These are phyloP conservation scores for Margarornis squamiger DNA, from an alignment of 2,797 vertebrate genomes.

Conservation along the genomic window DNA sequence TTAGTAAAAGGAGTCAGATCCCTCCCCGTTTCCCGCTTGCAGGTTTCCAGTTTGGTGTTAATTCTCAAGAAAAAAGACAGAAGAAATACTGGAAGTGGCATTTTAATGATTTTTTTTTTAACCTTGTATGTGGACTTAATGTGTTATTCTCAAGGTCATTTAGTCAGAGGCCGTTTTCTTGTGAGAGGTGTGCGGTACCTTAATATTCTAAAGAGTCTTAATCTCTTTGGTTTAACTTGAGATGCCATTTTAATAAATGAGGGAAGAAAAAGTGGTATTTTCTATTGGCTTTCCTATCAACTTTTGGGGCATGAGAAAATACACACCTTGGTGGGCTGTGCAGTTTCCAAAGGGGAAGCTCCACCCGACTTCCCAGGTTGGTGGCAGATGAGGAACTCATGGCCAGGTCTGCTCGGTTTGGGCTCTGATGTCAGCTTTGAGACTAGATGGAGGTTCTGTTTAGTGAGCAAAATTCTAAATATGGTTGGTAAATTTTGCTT, in stretches of 20 bases:
- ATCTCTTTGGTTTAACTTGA: background rate
- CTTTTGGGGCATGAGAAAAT: background rate
- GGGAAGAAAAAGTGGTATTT: background rate
- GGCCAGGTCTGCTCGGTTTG: background rate
- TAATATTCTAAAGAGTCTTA: background rate
- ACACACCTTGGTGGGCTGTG: background rate
- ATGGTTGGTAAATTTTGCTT: background rate
- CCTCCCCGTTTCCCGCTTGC: background rate
- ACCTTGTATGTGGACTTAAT: background rate
- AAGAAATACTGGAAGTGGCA: background rate
- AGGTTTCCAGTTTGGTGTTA: background rate
- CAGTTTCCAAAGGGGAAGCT: background rate
- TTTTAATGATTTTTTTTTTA: background rate
- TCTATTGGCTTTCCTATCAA: background rate
- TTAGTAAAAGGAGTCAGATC: background rate
- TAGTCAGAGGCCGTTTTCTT: background rate
- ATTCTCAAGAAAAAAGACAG: background rate
- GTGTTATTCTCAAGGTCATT: background rate
- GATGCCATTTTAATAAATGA: background rate
- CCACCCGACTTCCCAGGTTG: background rate
- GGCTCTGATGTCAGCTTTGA: background rate
- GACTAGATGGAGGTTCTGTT: background rate
- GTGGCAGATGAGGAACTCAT: background rate
- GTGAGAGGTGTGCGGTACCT: background rate
- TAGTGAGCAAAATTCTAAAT: background rate